Evolutionary conservation across 2,797 vertebrate genomes (phyloP), one percentile per base, ranked within the genome.

Genomic region (Dromococcyx pavoninus): DNA sequence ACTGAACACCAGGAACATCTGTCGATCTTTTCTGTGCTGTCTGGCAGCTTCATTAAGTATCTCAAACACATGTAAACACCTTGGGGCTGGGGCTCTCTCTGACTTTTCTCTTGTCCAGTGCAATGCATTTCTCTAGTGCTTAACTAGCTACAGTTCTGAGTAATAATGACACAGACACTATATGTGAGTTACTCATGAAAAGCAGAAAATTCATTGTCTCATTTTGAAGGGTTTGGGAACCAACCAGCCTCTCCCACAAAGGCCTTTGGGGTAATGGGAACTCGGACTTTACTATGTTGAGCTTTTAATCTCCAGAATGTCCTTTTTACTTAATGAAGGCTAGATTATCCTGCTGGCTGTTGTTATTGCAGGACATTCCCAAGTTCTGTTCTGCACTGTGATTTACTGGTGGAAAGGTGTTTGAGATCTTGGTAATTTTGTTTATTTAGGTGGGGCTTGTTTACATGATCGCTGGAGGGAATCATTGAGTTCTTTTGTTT

Each of bases 31-130:
- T 53, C 82, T 86, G 54, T 5, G 1, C 56, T 85, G 88, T 94
- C 94, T 95, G 86, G 89, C 93, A 17, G 90, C 94, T 91, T 96
- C 86, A 65, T 91, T 93, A 96, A 66, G 87, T 71, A 56, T 81
- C 74, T 95, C 50, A 82, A 58, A 67, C 3, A 9, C 67, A 14
- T 35, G 41, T 94, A 95, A 95, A 88, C 74, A 91, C 88, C 88
- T 94, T 83, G 57, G 32, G 65, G 54, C 77, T 75, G 67, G 43
- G 37, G 37, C 81, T 76, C 28, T 43, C 71, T 83, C 60, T 66
- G 76, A 35, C 51, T 95, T 71, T 71, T 32, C 32, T 62, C 41
- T 76, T 73, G 56, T n/a, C 33, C 39, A 35, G 4, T 32, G 61
- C 43, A 11, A 32, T 30, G 21, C 33, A 25, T 65, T 80, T 48